Conservation (phyloP, 2,113 vertebrate species). For the Phalacrocorax brasilianus region DNA sequence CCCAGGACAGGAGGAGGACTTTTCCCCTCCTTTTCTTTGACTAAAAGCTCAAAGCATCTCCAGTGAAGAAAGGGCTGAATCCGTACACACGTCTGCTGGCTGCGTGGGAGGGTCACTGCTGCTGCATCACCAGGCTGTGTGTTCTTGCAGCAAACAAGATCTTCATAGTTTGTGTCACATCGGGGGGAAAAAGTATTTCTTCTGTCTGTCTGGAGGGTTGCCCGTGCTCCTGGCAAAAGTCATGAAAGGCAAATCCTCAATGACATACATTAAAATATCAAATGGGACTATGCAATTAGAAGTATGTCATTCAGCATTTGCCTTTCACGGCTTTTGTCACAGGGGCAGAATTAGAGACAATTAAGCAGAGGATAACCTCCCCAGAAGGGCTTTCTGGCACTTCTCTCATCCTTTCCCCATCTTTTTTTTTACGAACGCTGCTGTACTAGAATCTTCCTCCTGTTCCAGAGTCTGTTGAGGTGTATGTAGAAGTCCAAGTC, state of each 20-base stretch:
- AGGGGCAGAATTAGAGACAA: not conserved
- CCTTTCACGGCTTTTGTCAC: not conserved
- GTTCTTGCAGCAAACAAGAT: not conserved
- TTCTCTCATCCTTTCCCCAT: not conserved
- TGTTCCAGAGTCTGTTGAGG: not conserved
- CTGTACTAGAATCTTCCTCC: not conserved
- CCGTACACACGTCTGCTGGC: not conserved
- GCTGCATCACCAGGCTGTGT: not conserved
- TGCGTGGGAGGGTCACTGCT: not conserved
- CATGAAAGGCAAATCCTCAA: constrained; percentile 64
- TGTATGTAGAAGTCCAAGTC: not conserved
- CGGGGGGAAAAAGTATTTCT: constrained; percentile 1
- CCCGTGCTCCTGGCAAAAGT: constrained; percentile 65
- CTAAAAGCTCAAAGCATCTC: not conserved
- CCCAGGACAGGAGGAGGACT: not conserved
- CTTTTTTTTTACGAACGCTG: not conserved
- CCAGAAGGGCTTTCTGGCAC: not conserved
- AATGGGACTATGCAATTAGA: constrained; percentile 59
- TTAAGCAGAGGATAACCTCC: constrained; percentile 14
- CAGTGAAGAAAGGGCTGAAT: not conserved
- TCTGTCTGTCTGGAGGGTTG: constrained; percentile 67
- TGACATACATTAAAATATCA: constrained; percentile 71
- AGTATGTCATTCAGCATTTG: constrained; percentile 14
- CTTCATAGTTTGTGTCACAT: not conserved
- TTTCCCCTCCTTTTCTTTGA: not conserved